Conservation (phyloP, 2,888 invertebrate species). For the Caenorhabditis sp. region DNA sequence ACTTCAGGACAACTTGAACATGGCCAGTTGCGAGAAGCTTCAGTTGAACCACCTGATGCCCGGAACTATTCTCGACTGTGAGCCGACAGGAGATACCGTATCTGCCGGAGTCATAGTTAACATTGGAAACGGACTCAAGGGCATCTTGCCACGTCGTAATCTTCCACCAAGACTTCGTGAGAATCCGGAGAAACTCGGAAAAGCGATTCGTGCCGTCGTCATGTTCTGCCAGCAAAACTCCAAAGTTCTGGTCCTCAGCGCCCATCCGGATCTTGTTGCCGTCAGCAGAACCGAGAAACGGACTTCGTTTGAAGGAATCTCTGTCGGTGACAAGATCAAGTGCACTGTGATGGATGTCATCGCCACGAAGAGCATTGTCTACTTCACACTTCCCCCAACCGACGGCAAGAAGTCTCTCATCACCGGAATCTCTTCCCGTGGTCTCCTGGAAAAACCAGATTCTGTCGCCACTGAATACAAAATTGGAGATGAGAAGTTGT, state of each 20-base stretch:
- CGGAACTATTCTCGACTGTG: constrained; percentile 78
- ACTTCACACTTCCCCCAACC: constrained; percentile 67
- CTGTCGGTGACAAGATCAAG: constrained; percentile 70
- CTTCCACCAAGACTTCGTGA: constrained; percentile 80
- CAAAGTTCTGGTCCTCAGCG: constrained; percentile 76
- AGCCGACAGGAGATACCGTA: constrained; percentile 73
- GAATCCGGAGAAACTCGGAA: constrained; percentile 71
- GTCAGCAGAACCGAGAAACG: constrained; percentile 76
- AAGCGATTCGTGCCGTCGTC: constrained; percentile 77
- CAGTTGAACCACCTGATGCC: constrained; percentile 77
- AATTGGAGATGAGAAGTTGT: constrained; percentile 71
- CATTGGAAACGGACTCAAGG: constrained; percentile 77
- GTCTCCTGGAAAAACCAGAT: constrained; percentile 64
- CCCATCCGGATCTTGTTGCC: constrained; percentile 81
- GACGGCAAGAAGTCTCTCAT: constrained; percentile 66
- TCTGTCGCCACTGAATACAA: constrained; percentile 60
- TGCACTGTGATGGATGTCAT: constrained; percentile 72
- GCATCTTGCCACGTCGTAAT: constrained; percentile 74
- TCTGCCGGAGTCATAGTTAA: constrained; percentile 73
- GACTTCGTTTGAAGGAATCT: constrained; percentile 65
- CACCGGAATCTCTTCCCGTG: constrained; percentile 58
- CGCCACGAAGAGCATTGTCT: constrained; percentile 67
- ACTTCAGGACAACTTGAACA: constrained; percentile 62
- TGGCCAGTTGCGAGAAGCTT: constrained; percentile 69
- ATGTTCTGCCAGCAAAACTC: constrained; percentile 77